Conservation (phyloP, 2,888 invertebrate genomes). For the Ditula angustiorana region DNA sequence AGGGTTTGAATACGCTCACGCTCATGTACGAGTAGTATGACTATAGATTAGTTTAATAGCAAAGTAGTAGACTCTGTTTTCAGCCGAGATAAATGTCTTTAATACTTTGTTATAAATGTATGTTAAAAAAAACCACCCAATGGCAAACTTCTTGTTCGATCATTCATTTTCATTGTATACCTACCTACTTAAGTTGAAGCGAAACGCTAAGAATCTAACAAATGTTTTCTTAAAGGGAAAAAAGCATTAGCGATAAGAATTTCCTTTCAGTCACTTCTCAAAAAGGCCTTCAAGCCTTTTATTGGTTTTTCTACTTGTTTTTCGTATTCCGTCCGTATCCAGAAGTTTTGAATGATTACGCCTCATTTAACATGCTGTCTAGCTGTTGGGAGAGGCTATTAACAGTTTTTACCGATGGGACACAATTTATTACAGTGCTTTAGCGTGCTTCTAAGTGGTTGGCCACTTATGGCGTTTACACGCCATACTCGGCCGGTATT, state of each 20-base stretch:
- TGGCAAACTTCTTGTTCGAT: conserved; percentile 4
- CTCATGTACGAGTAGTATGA: no score
- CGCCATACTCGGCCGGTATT: conserved; percentile 52
- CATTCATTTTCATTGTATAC: conserved; percentile 30
- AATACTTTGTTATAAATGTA: background rate
- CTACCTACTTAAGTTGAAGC: conserved; percentile 26
- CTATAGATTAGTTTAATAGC: no score
- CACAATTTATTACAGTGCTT: conserved; percentile 66
- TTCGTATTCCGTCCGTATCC: conserved; percentile 46
- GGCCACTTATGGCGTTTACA: conserved; percentile 70
- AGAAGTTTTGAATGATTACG: conserved; percentile 55
- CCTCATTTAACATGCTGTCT: conserved; percentile 54
- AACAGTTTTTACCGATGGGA: conserved; percentile 64
- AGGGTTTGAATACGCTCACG: no score
- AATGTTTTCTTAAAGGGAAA: conserved; percentile 44
- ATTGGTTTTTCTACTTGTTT: conserved; percentile 40
- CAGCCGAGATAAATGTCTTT: background rate
- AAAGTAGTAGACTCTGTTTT: no score
- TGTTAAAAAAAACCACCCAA: conserved; percentile 10
- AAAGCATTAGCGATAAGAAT: conserved; percentile 47
- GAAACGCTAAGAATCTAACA: conserved; percentile 37
- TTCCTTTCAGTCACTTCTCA: conserved; percentile 42
- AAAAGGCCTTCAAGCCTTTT: conserved; percentile 41
- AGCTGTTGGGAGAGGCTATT: conserved; percentile 66
- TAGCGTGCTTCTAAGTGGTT: conserved; percentile 67